Conservation (phyloP, 2,888 invertebrate species). For the Aspidapion aeneum region DNA sequence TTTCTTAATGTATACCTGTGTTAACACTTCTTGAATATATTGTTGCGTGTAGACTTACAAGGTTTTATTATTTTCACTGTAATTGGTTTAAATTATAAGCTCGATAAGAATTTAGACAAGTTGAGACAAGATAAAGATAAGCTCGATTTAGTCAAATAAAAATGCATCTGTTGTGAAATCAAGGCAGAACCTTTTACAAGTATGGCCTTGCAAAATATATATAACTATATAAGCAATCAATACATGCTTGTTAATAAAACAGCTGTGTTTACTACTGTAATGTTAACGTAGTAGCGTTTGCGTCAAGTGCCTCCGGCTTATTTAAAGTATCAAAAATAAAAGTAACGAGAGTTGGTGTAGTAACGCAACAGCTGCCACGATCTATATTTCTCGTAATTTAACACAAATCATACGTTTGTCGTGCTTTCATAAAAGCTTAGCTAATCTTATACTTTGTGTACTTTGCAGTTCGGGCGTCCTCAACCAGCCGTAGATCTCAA, state of each 20-base stretch:
- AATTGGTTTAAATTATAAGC: neutral
- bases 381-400: neutral
- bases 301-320: constrained; percentile 29
- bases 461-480: constrained; percentile 28
- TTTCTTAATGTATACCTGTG: neutral
- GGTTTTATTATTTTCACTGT: neutral
- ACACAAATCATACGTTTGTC: neutral
- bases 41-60: constrained; percentile 27
- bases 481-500: constrained; percentile 21
- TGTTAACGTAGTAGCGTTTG: constrained; percentile 32
- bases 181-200: constrained; percentile 35
- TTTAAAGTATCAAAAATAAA: constrained; percentile 17
- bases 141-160: neutral
- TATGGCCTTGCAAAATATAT: constrained; percentile 39
- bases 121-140: neutral
- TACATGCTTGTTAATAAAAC: constrained; percentile 38
- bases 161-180: constrained; percentile 6
- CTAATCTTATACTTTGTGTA: constrained; percentile 9
- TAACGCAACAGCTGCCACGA: neutral
- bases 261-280: constrained; percentile 37
- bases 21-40: constrained; percentile 22
- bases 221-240: constrained; percentile 40
- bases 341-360: too few species aligned
- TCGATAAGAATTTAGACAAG: neutral
- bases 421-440: neutral